These are phyloP conservation scores for Dicentrarchus labrax DNA, from an alignment of 2,113 vertebrate species.

Conservation along the genomic window DNA sequence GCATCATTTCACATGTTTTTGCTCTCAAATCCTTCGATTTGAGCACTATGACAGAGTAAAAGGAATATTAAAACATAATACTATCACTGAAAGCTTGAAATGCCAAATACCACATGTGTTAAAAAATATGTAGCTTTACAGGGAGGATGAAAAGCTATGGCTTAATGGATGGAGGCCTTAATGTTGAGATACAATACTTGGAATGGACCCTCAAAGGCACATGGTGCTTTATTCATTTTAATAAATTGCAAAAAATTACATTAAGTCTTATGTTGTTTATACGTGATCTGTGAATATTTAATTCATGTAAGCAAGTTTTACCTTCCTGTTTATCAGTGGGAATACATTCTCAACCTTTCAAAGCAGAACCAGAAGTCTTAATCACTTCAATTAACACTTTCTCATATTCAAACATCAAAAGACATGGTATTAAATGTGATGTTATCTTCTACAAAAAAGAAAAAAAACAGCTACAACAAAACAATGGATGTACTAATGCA, in stretches of 20 bases:
- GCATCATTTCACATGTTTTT: slow-evolving; percentile 11
- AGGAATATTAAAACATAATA: background rate
- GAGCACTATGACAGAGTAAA: background rate
- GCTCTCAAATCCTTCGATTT: slow-evolving; percentile 5
- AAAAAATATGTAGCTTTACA: background rate
- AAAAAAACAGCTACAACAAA: background rate
- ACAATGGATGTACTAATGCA: background rate
- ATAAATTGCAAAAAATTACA: background rate
- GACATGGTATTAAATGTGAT: background rate
- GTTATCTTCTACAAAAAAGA: background rate
- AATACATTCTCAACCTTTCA: background rate
- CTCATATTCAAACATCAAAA: background rate
- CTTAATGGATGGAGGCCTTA: background rate
- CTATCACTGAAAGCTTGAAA: background rate
- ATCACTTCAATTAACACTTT: background rate
- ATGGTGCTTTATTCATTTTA: slow-evolving; percentile 5
- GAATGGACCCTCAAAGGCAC: background rate
- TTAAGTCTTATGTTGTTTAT: background rate
- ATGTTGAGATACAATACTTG: background rate
- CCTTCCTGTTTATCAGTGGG: background rate
- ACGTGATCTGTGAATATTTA: background rate
- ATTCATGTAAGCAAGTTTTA: background rate
- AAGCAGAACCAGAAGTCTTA: background rate
- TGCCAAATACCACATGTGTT: background rate
- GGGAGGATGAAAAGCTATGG: background rate